Percentiles rank a stretch among this genome's conserved stretches.
These are phyloP conservation scores for Drosophila pseudotalamancana DNA, from an alignment of 2,888 invertebrate genomes.

Conservation along the genomic window DNA sequence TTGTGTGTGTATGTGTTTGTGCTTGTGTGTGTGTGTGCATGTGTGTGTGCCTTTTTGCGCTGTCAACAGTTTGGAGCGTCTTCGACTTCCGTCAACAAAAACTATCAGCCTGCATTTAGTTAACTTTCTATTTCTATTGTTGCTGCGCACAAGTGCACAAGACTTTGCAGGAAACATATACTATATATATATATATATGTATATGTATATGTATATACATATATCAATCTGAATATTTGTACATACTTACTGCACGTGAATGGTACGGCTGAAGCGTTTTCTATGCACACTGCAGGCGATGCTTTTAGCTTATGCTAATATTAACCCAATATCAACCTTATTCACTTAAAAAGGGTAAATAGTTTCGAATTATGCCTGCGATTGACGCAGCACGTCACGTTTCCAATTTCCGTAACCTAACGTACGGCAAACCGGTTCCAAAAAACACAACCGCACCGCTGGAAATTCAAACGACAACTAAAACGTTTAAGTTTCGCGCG, in stretches of 20 bases:
- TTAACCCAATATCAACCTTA: slow-evolving; percentile 34
- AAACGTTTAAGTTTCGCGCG: slow-evolving; percentile 48
- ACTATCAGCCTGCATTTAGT: slow-evolving; percentile 50
- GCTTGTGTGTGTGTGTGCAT: slow-evolving; percentile 1
- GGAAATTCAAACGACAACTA: slow-evolving; percentile 72
- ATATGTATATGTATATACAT: slow-evolving; percentile 1
- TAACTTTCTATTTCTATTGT: slow-evolving; percentile 69
- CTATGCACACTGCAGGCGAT: slow-evolving; percentile 57
- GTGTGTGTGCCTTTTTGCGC: slow-evolving; percentile 26
- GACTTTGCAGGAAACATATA: slow-evolving; percentile 38
- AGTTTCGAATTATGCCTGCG: slow-evolving; percentile 30
- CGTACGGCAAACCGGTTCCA: slow-evolving; percentile 57
- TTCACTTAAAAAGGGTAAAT: slow-evolving; percentile 48
- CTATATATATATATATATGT: background rate
- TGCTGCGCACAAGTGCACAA: slow-evolving; percentile 37
- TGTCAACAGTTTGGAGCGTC: slow-evolving; percentile 38
- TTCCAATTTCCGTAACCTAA: slow-evolving; percentile 35
- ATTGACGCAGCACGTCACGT: slow-evolving; percentile 40
- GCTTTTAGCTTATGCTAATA: slow-evolving; percentile 44
- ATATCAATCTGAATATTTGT: background rate
- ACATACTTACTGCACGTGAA: slow-evolving; percentile 28
- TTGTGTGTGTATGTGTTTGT: slow-evolving; percentile 2
- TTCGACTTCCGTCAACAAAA: slow-evolving; percentile 73
- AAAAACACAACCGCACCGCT: slow-evolving; percentile 61
- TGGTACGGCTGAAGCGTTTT: slow-evolving; percentile 33